Conservation (phyloP, 2,113 vertebrate species). For the Nothocercus julius region DNA sequence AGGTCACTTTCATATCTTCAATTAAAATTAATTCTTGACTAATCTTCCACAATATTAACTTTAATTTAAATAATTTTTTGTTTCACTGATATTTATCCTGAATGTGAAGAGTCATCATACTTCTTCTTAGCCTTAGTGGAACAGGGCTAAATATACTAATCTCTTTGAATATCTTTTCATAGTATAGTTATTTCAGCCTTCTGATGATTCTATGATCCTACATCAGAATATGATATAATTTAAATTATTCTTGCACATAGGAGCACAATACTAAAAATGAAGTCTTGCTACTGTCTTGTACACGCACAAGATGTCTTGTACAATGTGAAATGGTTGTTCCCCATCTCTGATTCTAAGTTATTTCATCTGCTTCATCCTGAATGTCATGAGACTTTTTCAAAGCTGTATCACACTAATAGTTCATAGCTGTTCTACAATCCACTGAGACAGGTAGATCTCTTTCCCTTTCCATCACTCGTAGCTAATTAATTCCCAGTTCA, state of each 20-base stretch:
- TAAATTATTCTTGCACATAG: accelerated
- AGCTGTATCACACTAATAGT: not conserved
- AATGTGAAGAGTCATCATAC: not conserved
- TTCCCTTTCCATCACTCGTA: not conserved
- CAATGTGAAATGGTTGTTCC: not conserved
- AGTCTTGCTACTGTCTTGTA: not conserved
- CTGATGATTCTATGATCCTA: not conserved
- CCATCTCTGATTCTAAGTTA: not conserved
- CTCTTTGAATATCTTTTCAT: not conserved
- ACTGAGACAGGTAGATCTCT: not conserved
- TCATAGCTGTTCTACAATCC: not conserved
- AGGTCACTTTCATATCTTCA: not conserved
- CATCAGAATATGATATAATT: not conserved
- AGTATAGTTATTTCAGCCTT: not conserved
- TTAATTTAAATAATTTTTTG: not conserved
- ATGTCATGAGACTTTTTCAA: not conserved
- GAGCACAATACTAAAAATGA: not conserved
- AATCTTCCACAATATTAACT: not conserved
- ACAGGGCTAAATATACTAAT: not conserved
- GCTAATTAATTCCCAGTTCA: not conserved
- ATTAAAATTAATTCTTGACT: not conserved
- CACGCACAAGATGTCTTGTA: too few species aligned
- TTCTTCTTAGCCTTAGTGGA: not conserved
- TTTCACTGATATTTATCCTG: not conserved
- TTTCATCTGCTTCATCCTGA: not conserved